Evolutionary conservation across 1,140 invertebrate genomes (phyloP).

Genomic region (Atta cephalotes): DNA sequence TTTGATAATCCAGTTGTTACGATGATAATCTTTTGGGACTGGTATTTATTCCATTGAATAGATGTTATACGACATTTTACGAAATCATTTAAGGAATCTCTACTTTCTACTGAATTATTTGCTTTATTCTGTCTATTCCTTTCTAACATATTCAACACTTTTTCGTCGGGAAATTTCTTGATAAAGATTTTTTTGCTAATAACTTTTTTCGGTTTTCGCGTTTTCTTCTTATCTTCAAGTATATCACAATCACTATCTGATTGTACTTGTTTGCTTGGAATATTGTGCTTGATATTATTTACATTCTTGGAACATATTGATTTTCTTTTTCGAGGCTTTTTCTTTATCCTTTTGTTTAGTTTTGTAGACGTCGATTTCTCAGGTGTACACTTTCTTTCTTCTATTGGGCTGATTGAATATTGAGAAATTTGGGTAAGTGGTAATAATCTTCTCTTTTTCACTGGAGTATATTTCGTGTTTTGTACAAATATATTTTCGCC

Average conservation of each 20-base stretch:
- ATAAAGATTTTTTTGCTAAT: constrained; percentile 82
- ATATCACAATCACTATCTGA: constrained; percentile 36
- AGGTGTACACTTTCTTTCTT: constrained; percentile 26
- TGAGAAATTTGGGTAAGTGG: constrained; percentile 73
- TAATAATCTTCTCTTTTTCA: constrained; percentile 72
- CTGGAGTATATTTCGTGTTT: not conserved
- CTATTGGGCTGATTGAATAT: constrained; percentile 76
- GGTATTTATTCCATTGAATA: constrained; percentile 47
- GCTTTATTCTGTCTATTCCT: constrained; percentile 36
- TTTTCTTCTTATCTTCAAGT: constrained; percentile 35
- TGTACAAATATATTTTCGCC: constrained; percentile 17
- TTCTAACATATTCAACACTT: constrained; percentile 68
- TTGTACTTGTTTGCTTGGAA: not conserved
- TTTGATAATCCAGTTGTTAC: constrained; percentile 80
- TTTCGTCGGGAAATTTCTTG: constrained; percentile 74
- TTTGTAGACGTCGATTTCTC: not conserved
- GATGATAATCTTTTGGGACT: constrained; percentile 74
- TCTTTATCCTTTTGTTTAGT: constrained; percentile 28
- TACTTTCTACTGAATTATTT: constrained; percentile 21
- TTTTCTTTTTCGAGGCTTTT: constrained; percentile 43
- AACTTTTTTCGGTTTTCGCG: constrained; percentile 74
- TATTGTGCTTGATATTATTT: not conserved
- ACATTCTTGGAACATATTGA: constrained; percentile 5
- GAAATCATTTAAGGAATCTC: constrained; percentile 78
- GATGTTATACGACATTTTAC: constrained; percentile 57